Base-by-base conservation (phyloP, 2,888 invertebrate species). In the Diaphora mendica region DNA sequence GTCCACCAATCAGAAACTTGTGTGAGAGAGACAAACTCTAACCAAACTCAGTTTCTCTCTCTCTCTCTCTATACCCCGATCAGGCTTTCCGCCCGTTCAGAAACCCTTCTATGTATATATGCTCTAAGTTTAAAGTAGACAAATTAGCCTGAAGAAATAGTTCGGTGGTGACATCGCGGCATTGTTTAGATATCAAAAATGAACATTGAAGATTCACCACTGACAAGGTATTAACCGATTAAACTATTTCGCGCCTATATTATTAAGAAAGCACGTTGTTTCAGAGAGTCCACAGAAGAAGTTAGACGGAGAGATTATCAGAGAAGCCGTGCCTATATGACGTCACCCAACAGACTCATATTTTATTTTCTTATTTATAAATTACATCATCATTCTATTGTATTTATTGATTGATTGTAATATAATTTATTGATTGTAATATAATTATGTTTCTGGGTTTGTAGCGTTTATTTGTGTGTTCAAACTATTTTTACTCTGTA, bases 321-420 rank as follows among this genome's bases (percentile, higher is more conserved):
- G 48, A 23, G 39, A 0, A 69, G 5, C 20, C 23, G 20, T 39
- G 68, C 55, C 26, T 9, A 26, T 1, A 35, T 69, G 51, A 55
- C 35, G 26, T 26, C 17, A 35, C 68, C 55, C 8, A 26, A 39
- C 68, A 35, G 35, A 26, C 39, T 59, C 17, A 4, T 59, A 55
- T 3, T 26, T 17, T 39, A 39, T 55, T 39, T 69, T 59, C 68
- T 59, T 55, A 39, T 39, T n/a, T 69, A 17, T 69, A 11, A 59
- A 51, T 39, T 39, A 55, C 20, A 69, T 69, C 39, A 35, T 69
- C 35, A 39, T 69, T 55, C 7, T 69, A 55, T n/a, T 68, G 55
- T 69, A 39, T 20, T n/a, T n/a, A n/a, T n/a, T n/a, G n/a, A 59
- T 39, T 39, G 17, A 39, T 69, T 39, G 55, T 59, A 59, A 69